Base-by-base conservation (phyloP, 2,888 invertebrate species). In the Aphidoletes aphidimyza region DNA sequence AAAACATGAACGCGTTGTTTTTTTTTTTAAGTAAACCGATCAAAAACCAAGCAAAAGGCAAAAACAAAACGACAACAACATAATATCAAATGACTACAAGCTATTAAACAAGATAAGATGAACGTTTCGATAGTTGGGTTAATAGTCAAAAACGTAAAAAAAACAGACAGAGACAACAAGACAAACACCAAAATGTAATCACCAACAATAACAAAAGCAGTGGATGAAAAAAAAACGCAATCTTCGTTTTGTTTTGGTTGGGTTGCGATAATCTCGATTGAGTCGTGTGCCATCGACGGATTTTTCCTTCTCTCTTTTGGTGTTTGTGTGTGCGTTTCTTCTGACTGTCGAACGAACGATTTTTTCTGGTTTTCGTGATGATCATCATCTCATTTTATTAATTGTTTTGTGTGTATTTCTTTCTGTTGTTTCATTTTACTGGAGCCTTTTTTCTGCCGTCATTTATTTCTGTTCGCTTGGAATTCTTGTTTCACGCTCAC, bases 21-120 rank as follows among this genome's bases (percentile, higher is more conserved):
- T 30, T 30, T 69, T 69, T 69, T 69, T 9, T 69, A 1, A 22
- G 2, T 54, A 3, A 5, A 22, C 2, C n/a, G n/a, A 54, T 54
- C n/a, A 14, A n/a, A n/a, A n/a, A n/a, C n/a, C 14, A 69, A 69
- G 34, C 30, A 69, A 69, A 47, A 30, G 3, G 34, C 14, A 17
- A 30, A 9, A 30, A 14, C 54, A 69, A 30, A 30, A 69, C 34
- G 69, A 69, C 69, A 14, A 69, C 69, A 69, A 69, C 69, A 69
- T 69, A 69, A 69, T 69, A 69, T 69, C 69, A 69, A 69, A 69
- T 69, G 69, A 69, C 69, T 69, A 69, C 69, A 69, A 69, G 69
- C 69, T 69, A 69, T 69, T 69, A 69, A 69, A 69, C 0, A 30
- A 69, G 69, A 69, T 69, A 69, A 69, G 69, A 69, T 69, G 30